Evolutionary conservation across 2,113 vertebrate genomes (phyloP), one percentile per base, ranked within the genome.

Genomic region (Quiscalus mexicanus): DNA sequence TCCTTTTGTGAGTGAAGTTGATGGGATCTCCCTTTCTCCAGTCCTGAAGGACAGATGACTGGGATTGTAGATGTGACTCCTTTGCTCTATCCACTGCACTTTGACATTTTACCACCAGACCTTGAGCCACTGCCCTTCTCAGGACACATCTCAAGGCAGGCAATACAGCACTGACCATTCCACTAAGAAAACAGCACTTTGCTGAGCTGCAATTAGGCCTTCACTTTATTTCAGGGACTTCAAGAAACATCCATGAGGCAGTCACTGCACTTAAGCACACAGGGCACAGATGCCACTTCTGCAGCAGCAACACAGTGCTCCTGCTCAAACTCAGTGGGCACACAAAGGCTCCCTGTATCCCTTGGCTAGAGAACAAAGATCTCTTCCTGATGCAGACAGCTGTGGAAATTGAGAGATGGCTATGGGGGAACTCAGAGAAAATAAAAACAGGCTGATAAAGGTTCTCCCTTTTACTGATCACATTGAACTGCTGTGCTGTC

Each of bases 251-350:
- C 10, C 24, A 7, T 12, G 10, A 0, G 6, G 58, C 28, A 58
- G 19, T 35, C 24, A n/a, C 4, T 1, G 4, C 0, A 4, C 6
- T 52, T 8, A 23, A 44, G 31, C 12, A 37, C 35, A 30, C 3
- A 11, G 33, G 37, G 31, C 30, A 42, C 47, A 78, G 47, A n/a
- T 28, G 35, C 10, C 47, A 3, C 33, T 42, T 22, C 21, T 42
- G 28, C 59, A 56, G 35, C 35, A 69, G 23, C 5, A 68, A 15
- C 41, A 23, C 13, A 44, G 3, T 15, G 23, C 31, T 44, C 35
- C 68, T 41, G 23, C 20, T 60, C 30, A 33, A 4, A 9, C 52
- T 5, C 17, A 6, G 25, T 1, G 8, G 2, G 4, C 33, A 15
- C 47, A 15, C 12, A 56, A 76, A 59, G 13, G 27, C 12, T 44